Percentiles rank a stretch among this genome's conserved stretches.
These are phyloP conservation scores for Pristionchus fissidentatus DNA, from an alignment of 2,888 invertebrate species.

Conservation along the genomic window DNA sequence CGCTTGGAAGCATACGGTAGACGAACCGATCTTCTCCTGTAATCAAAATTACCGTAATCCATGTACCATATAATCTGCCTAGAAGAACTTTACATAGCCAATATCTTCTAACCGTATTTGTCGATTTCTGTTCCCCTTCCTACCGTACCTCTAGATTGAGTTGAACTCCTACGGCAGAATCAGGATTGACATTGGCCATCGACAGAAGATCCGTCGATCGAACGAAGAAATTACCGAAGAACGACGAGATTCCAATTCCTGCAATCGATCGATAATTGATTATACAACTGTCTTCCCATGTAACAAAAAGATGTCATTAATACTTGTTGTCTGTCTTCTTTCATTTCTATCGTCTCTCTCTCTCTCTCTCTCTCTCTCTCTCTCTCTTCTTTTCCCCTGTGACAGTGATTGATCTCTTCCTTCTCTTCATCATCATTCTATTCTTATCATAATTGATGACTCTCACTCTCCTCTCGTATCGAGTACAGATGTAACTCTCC, in stretches of 20 bases:
- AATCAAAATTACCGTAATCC: slow-evolving; percentile 79
- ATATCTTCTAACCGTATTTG: neutral
- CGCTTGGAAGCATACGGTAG: slow-evolving; percentile 95
- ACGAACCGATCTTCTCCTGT: slow-evolving; percentile 89
- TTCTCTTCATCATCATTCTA: slow-evolving; percentile 38
- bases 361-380: neutral
- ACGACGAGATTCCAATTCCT: slow-evolving; percentile 94
- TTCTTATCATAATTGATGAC: slow-evolving; percentile 37
- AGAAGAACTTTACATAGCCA: neutral
- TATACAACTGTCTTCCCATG: neutral
- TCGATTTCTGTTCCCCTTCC: neutral
- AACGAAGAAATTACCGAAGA: slow-evolving; percentile 99
- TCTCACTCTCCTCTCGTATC: slow-evolving; percentile 8
- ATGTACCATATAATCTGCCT: slow-evolving; percentile 44
- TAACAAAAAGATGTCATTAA: neutral
- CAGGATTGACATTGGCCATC: slow-evolving; percentile 96
- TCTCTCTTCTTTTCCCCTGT: neutral
- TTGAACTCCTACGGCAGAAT: slow-evolving; percentile 98
- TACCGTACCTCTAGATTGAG: slow-evolving; percentile 70
- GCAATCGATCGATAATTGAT: slow-evolving; percentile 71
- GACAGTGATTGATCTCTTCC: slow-evolving; percentile 31
- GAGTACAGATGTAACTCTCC: slow-evolving; percentile 29
- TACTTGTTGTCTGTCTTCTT: neutral
- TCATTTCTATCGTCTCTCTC: too few relatives aligned
- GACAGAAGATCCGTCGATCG: slow-evolving; percentile 95